Conservation (phyloP, 1,140 invertebrate genomes). For the Druon quercuslanigerum region DNA sequence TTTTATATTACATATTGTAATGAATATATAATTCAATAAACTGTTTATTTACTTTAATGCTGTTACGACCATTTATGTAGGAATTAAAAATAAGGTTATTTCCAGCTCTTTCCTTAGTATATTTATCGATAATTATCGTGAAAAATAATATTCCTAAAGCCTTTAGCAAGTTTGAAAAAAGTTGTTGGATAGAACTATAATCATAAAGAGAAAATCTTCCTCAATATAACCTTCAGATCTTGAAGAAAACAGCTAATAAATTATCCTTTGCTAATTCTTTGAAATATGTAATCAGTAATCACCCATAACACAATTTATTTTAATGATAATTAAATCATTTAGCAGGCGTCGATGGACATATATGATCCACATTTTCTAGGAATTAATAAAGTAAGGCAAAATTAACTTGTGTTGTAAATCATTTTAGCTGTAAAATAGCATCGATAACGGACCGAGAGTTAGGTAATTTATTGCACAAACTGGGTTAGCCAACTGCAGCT, state of each 20-base stretch:
- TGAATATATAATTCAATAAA: too few species aligned
- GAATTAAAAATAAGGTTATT: too few species aligned
- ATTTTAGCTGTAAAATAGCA: constrained; percentile 2
- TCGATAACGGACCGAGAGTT: constrained; percentile 3
- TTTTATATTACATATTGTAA: too few species aligned
- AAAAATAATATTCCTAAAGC: not conserved
- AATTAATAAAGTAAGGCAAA: constrained; percentile 1
- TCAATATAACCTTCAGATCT: constrained; percentile 18
- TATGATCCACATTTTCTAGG: not conserved
- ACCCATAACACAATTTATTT: not conserved
- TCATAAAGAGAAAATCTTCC: constrained; percentile 13
- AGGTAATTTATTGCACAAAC: constrained; percentile 18
- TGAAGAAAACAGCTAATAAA: constrained; percentile 15
- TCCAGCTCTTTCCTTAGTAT: too few species aligned
- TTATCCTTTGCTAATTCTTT: not conserved
- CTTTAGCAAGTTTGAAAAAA: too few species aligned
- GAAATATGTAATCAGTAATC: not conserved
- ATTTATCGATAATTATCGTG: not conserved
- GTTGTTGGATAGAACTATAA: constrained; percentile 1
- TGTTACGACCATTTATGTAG: too few species aligned
- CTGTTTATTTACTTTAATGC: too few species aligned
- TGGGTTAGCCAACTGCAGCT: not conserved
- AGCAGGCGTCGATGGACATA: not conserved
- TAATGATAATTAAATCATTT: constrained; percentile 8
- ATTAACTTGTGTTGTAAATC: constrained; percentile 7